Conservation (phyloP, 2,113 vertebrate genomes). For the Camarhynchus parvulus region DNA sequence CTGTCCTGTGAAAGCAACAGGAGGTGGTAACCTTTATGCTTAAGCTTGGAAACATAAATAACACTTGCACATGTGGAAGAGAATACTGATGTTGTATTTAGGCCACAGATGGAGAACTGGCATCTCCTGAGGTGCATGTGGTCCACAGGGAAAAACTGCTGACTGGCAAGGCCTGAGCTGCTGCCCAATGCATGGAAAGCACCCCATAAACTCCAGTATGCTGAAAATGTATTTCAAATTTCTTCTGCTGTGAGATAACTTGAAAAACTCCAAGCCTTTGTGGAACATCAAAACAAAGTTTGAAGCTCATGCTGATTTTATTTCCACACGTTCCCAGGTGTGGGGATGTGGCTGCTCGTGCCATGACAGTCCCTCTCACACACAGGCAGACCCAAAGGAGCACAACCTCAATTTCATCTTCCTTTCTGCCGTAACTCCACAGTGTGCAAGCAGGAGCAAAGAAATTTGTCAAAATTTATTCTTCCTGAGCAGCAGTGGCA, state of each 20-base stretch:
- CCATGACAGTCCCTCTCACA: background rate
- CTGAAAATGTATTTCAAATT: background rate
- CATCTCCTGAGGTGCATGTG: background rate
- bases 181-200: background rate
- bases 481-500: background rate
- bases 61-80: background rate
- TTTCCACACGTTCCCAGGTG: background rate
- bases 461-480: background rate
- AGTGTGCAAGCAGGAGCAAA: accelerated
- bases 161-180: background rate
- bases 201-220: background rate
- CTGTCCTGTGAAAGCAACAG: background rate
- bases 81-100: background rate
- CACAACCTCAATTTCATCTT: background rate
- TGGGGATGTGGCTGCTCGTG: background rate
- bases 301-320: background rate
- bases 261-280: background rate
- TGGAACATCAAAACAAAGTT: background rate
- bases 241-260: background rate
- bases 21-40: background rate
- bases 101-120: background rate
- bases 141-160: background rate
- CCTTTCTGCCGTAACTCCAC: accelerated
- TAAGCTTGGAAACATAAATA: background rate
- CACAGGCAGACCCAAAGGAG: background rate